Evolutionary conservation across 2,797 vertebrate genomes (phyloP).

Genomic region (Pteropus rufus): DNA sequence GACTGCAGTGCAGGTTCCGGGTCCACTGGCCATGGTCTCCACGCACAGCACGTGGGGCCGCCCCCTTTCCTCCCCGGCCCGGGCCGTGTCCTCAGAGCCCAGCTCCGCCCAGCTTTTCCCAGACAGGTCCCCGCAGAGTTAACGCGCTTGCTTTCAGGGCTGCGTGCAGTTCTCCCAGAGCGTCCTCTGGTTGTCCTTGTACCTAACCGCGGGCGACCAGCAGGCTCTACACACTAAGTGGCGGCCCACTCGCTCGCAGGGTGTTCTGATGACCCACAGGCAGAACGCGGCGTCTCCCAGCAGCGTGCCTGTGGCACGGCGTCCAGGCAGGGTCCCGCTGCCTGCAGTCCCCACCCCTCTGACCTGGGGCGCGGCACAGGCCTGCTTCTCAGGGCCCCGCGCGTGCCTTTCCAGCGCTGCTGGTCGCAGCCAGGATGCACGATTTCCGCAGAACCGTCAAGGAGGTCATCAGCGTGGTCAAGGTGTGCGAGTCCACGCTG

Average conservation of each 20-base stretch:
- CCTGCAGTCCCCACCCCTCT: neutral
- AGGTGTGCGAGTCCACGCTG: slow-evolving; percentile 95
- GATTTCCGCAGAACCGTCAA: slow-evolving; percentile 95
- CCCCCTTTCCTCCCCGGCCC: accelerated
- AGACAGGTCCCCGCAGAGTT: neutral
- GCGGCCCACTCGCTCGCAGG: accelerated
- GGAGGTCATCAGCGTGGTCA: slow-evolving; percentile 95
- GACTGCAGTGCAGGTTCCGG: neutral
- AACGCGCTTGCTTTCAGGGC: neutral
- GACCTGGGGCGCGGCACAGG: too few relatives aligned
- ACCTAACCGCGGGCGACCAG: too few relatives aligned
- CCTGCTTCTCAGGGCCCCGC: accelerated
- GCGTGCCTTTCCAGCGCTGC: slow-evolving; percentile 86
- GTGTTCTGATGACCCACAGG: neutral
- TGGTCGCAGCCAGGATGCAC: slow-evolving; percentile 95
- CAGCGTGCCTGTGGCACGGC: too few relatives aligned
- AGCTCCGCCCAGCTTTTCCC: accelerated
- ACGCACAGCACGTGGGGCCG: accelerated
- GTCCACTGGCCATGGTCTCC: accelerated
- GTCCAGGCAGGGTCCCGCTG: neutral
- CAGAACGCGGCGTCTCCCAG: too few relatives aligned
- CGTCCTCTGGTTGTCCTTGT: too few relatives aligned
- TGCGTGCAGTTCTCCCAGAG: accelerated
- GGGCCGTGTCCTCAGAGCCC: neutral
- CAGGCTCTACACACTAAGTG: too few relatives aligned